These are phyloP conservation scores for Pachymerium ferrugineum DNA, from an alignment of 2,888 invertebrate genomes.

Conservation along the genomic window DNA sequence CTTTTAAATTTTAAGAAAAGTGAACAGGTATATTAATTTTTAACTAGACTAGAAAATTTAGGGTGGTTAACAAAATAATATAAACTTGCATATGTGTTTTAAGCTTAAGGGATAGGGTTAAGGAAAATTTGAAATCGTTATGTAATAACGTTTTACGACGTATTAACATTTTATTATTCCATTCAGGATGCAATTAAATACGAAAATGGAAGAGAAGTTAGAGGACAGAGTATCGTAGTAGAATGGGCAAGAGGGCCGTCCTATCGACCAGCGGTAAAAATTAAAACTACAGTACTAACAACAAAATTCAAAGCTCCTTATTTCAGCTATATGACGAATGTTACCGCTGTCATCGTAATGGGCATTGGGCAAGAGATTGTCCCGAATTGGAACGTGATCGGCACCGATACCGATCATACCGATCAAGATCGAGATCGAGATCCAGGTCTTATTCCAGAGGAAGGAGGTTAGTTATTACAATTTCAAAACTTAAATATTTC, in stretches of 20 bases:
- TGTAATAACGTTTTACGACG: too few relatives aligned
- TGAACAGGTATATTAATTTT: too few relatives aligned
- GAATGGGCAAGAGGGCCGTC: conserved; percentile 50
- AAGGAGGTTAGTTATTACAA: background rate
- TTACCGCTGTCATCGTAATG: conserved; percentile 47
- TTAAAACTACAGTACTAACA: background rate
- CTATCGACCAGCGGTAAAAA: conserved; percentile 41
- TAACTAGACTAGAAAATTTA: too few relatives aligned
- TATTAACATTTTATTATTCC: background rate
- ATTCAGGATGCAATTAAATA: conserved; percentile 48
- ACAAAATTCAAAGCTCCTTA: background rate
- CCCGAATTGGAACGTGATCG: conserved; percentile 41
- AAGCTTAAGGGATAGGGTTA: background rate
- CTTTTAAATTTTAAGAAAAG: background rate
- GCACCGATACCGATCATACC: conserved; percentile 36
- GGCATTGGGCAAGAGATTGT: conserved; percentile 50
- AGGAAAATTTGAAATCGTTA: background rate
- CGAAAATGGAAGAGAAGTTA: conserved; percentile 48
- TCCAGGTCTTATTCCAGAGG: conserved; percentile 36
- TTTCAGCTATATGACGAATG: conserved; percentile 46
- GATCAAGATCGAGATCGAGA: conserved; percentile 37
- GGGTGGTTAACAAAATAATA: too few relatives aligned
- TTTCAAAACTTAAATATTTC: background rate
- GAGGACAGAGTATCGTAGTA: conserved; percentile 48
- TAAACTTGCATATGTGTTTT: too few relatives aligned